phyloP scores from a whole-genome alignment of 2,113 vertebrate genomes.

The Neogobius melanostomus region DNA sequence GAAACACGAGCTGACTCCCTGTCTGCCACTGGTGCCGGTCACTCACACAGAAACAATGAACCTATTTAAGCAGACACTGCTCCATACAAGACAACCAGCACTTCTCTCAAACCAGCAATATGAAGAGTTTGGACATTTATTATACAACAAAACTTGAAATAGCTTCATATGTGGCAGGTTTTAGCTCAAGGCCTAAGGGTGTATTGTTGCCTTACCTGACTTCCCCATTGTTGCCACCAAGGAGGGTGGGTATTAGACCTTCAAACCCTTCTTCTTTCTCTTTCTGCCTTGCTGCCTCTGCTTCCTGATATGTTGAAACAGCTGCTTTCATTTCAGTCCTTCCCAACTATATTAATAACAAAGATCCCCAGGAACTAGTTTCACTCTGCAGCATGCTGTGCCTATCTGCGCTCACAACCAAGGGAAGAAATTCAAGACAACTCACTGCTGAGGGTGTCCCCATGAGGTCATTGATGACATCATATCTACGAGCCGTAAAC shows the following conservation, averaged over 20 bases:
- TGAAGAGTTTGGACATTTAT: neutral
- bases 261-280: neutral
- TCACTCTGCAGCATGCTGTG: slow-evolving; percentile 6
- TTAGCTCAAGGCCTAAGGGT: slow-evolving; percentile 7
- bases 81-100: neutral
- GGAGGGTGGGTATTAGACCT: slow-evolving; percentile 31
- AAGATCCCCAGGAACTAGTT: neutral
- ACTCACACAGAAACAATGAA: slow-evolving; percentile 66
- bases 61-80: slow-evolving; percentile 50
- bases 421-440: neutral
- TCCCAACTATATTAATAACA: neutral
- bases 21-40: slow-evolving; percentile 52
- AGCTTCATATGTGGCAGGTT: slow-evolving; percentile 13
- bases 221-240: slow-evolving; percentile 74
- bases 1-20: slow-evolving; percentile 28
- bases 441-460: slow-evolving; percentile 43
- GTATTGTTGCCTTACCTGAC: slow-evolving; percentile 70
- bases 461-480: slow-evolving; percentile 57
- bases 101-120: neutral
- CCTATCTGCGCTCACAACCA: neutral
- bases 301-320: slow-evolving; percentile 20
- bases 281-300: slow-evolving; percentile 11
- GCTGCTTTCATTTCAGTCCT: slow-evolving; percentile 23
- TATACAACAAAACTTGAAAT: neutral
- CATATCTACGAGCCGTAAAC: slow-evolving; percentile 62